A percentile compares a stretch with the other conserved stretches of the same genome.
Conservation (phyloP, 2,797 vertebrate species). For the Xenops minutus region DNA sequence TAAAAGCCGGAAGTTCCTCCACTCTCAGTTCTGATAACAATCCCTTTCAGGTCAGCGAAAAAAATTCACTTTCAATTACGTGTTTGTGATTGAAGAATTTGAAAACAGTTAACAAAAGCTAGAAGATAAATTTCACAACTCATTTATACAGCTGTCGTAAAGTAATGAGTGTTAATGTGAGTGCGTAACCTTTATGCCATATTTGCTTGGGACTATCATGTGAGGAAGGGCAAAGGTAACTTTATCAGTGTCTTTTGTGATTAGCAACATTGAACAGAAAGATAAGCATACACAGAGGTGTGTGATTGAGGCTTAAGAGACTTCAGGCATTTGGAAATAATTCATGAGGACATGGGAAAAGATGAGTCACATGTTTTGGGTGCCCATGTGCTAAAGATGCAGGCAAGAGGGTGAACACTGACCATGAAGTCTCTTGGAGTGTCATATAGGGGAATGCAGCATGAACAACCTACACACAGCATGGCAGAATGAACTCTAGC, state of each 20-base stretch:
- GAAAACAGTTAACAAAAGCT: neutral
- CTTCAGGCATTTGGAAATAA: neutral
- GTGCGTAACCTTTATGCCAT: neutral
- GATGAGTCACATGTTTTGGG: neutral
- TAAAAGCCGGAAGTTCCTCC: neutral
- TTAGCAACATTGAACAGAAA: neutral
- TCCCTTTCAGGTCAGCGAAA: neutral
- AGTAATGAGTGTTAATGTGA: neutral
- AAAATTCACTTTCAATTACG: neutral
- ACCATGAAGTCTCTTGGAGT: neutral
- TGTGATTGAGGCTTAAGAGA: neutral
- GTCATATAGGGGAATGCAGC: accelerated
- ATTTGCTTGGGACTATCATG: neutral
- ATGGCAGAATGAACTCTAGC: accelerated
- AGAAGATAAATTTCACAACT: neutral
- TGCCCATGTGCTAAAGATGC: neutral
- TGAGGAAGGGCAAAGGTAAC: neutral
- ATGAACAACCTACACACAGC: accelerated
- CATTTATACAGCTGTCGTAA: neutral
- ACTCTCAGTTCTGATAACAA: neutral
- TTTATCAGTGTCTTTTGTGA: neutral
- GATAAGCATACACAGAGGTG: neutral
- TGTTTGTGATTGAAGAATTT: neutral
- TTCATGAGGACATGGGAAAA: neutral
- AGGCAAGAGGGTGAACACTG: neutral